Conservation (phyloP, 1,140 invertebrate genomes). For the Magallana gigas region DNA sequence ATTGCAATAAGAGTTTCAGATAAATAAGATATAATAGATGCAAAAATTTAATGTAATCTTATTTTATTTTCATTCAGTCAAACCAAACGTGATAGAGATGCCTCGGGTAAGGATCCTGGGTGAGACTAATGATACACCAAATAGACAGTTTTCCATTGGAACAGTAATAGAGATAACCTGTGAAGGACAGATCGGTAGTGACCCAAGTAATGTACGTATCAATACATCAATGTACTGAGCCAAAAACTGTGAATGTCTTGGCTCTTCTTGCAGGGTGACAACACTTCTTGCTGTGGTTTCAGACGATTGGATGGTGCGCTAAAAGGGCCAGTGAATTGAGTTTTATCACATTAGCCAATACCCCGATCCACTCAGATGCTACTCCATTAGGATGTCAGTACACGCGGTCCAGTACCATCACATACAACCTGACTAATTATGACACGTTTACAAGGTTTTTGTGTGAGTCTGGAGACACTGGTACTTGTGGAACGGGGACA, state of each 20-base stretch:
- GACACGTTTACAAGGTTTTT: not conserved
- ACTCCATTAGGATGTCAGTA: not conserved
- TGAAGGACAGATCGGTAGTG: not conserved
- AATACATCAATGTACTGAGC: no score
- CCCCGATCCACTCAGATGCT: not conserved
- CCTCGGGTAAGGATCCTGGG: not conserved
- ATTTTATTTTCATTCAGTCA: not conserved
- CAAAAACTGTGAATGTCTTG: no score
- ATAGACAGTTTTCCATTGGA: not conserved
- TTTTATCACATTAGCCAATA: not conserved
- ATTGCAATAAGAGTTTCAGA: no score
- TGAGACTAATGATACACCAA: not conserved
- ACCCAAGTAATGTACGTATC: not conserved
- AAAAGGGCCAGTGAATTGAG: not conserved
- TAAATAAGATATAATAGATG: no score
- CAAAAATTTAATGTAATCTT: no score
- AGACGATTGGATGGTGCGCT: not conserved
- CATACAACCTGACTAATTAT: not conserved
- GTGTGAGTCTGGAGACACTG: not conserved
- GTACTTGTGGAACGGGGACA: not conserved
- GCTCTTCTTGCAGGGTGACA: no score
- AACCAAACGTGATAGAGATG: not conserved
- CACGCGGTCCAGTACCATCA: constrained; percentile 2
- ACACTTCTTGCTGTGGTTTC: not conserved
- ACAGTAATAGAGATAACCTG: not conserved